Base-by-base conservation (phyloP, 2,797 vertebrate species). In the Thaleichthys pacificus region DNA sequence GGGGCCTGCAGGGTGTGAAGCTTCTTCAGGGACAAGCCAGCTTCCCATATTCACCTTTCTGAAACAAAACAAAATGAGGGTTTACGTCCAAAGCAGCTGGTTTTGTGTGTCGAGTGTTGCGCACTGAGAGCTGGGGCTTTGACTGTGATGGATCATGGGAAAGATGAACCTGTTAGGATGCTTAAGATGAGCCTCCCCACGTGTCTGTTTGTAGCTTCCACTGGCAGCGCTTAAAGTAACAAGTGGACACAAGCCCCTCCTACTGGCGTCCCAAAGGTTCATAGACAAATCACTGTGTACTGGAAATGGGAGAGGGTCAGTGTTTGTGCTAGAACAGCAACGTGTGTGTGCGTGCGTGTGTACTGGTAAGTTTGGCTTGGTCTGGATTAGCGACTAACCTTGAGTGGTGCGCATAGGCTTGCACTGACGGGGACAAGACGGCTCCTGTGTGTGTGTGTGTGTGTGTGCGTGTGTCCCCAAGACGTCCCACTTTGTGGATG, bases 401-500 rank as follows among this genome's bases (percentile, higher is more conserved):
- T 57, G 42, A 82, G 76, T 77, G 76, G 80, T 79, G 80, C 77
- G 80, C 67, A 74, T 72, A 66, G 76, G 77, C 82, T 83, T 81
- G 77, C 75, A 51, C 47, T 35, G 65, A 75, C 30, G 77, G 73
- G 81, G 74, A 47, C 77, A 75, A 60, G 72, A 51, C 19, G 54
- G 70, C 68, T 75, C 75, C 68, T 78, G 77, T 79, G 70, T 75
- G 64, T 74, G 72, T 28, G 58, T 69, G 42, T 38, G 72, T 28
- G 58, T 69, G 42, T 38, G 14, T 51, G 47, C 28, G 70, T 63
- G 24, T 24, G 24, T 24, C 24, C 24, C 49, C 69, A 75, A 58
- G 74, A 75, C 72, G 49, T 73, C 74, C 78, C 78, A 72, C 64
- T 78, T 24, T 11, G 80, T 14, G 30, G 73, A 68, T 68, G 63